Conservation (phyloP, 2,888 invertebrate species). For the Eupithecia vulgata region DNA sequence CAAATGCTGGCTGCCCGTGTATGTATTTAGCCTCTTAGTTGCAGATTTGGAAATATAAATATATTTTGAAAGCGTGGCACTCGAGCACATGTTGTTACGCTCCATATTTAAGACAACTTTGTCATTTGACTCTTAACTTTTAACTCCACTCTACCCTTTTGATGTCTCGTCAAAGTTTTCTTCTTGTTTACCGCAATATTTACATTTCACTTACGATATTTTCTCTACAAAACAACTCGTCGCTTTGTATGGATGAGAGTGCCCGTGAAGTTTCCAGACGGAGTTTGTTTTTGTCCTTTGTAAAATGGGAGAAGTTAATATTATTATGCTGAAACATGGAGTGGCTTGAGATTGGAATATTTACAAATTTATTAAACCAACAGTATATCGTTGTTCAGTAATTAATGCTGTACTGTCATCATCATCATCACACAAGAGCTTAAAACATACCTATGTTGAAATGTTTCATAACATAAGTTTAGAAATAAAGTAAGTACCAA, state of each 20-base stretch:
- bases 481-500: no score
- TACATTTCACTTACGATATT: neutral
- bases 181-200: neutral
- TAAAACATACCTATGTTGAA: no score
- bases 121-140: neutral
- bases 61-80: neutral
- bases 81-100: neutral
- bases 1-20: no score
- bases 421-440: no score
- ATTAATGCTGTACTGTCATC: no score
- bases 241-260: slow-evolving; percentile 18
- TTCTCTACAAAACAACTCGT: slow-evolving; percentile 4
- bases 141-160: neutral
- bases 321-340: slow-evolving; percentile 1
- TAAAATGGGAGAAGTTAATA: slow-evolving; percentile 3
- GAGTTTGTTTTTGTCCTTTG: slow-evolving; percentile 16
- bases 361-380: neutral
- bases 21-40: neutral
- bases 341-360: neutral
- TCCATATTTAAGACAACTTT: neutral
- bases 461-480: no score
- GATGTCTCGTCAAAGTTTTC: neutral
- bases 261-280: slow-evolving; percentile 29
- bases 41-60: neutral
- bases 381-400: no score